Base-by-base conservation (phyloP, 2,888 invertebrate genomes). In the Melanophora roralis region DNA sequence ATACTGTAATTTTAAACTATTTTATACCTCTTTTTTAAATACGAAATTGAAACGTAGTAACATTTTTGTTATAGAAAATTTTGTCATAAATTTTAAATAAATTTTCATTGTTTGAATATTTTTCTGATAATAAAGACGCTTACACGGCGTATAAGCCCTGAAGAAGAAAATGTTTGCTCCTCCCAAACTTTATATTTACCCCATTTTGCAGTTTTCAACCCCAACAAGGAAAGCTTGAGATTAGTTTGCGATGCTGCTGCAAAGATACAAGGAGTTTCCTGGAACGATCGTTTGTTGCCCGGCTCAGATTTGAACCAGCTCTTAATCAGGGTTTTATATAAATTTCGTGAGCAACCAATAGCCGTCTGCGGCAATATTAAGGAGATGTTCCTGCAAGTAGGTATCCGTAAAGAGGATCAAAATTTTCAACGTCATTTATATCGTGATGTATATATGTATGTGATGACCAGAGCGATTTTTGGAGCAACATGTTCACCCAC, bases 401-500 rank as follows among this genome's bases (percentile, higher is more conserved):
- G n/a, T n/a, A n/a, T n/a, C n/a, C n/a, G n/a, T n/a, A n/a, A n/a
- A n/a, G n/a, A n/a, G n/a, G n/a, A n/a, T n/a, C n/a, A n/a, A n/a
- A n/a, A n/a, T n/a, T n/a, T n/a, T n/a, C n/a, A n/a, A n/a, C n/a
- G n/a, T n/a, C n/a, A n/a, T n/a, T n/a, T n/a, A n/a, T n/a, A n/a
- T n/a, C n/a, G n/a, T n/a, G n/a, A n/a, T 7, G 6, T 16, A 43
- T 14, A 38, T 38, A 11, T 16, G 2, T 65, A 53, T 16, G 51
- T 40, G 27, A 65, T 65, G 51, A 27, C 38, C 1, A 51, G 38
- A 0, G 27, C 51, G 65, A 65, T 19, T 11, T 65, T 65, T 12
- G 65, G 65, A 2, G 51, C 51, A 16, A 40, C 38, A 27, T 65
- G 65, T 53, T 40, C 65, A 11, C 65, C 49, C 27, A 40, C 38